These are phyloP conservation scores for Cochlearius cochlearius DNA, from an alignment of 2,113 vertebrate species.

Conservation along the genomic window DNA sequence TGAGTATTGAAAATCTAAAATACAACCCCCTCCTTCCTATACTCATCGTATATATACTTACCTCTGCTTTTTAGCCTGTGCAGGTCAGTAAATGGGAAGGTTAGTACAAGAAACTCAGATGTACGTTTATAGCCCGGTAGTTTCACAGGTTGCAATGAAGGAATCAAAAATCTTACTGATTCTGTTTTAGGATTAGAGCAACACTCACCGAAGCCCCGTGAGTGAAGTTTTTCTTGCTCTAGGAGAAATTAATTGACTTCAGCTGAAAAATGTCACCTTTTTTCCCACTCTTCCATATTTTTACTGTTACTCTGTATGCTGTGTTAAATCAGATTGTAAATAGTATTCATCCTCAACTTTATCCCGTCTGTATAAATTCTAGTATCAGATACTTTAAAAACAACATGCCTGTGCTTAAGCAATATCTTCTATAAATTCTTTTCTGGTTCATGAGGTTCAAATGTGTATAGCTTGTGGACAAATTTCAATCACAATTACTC, in stretches of 20 bases:
- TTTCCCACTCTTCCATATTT: not conserved
- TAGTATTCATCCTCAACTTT: not conserved
- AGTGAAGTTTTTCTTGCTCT: not conserved
- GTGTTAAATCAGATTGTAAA: not conserved
- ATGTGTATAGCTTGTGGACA: not conserved
- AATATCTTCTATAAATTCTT: not conserved
- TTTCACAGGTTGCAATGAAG: not conserved
- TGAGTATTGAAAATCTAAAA: not conserved
- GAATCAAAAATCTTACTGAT: not conserved
- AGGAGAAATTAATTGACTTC: not conserved
- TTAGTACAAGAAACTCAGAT: not conserved
- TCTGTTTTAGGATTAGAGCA: not conserved
- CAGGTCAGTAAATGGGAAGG: not conserved
- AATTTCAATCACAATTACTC: conserved; percentile 36
- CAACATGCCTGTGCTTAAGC: not conserved
- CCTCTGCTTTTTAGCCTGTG: not conserved
- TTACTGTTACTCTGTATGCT: not conserved
- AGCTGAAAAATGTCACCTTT: not conserved
- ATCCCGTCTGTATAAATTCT: not conserved
- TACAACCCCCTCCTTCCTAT: not conserved
- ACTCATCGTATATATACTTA: not conserved
- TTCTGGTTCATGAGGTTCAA: not conserved
- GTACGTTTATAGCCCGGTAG: not conserved
- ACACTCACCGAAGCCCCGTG: not conserved
- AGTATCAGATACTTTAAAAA: conserved; percentile 6